Conservation (phyloP, 2,113 vertebrate species). For the Podilymbus podiceps region DNA sequence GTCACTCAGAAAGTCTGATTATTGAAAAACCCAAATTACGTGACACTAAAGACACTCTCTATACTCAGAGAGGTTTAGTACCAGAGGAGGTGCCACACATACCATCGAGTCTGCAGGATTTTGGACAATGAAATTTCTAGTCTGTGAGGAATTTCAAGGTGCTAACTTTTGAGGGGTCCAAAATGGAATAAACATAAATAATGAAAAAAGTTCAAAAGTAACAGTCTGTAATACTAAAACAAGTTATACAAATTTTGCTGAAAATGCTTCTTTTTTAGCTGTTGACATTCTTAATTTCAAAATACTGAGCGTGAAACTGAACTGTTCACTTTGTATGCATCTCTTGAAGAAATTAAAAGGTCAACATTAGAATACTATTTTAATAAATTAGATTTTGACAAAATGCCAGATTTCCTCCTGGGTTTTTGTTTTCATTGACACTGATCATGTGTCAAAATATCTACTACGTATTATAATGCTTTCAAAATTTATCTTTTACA, state of each 20-base stretch:
- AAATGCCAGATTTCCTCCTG: not conserved
- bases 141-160: not conserved
- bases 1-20: not conserved
- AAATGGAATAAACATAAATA: not conserved
- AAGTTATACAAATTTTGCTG: not conserved
- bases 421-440: not conserved
- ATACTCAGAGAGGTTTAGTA: not conserved
- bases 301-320: not conserved
- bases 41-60: not conserved
- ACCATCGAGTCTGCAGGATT: not conserved
- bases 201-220: not conserved
- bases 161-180: not conserved
- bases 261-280: not conserved
- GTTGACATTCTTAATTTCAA: not conserved
- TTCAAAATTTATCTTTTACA: not conserved
- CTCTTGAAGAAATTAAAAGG: conserved; percentile 5
- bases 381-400: not conserved
- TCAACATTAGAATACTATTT: not conserved
- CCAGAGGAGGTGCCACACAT: not conserved
- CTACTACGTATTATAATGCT: not conserved
- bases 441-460: not conserved
- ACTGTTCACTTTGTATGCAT: not conserved
- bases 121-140: not conserved
- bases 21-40: not conserved
- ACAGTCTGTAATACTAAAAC: not conserved